These are phyloP conservation scores for Hipposideros armiger DNA, from an alignment of 2,113 vertebrate genomes.

Conservation along the genomic window DNA sequence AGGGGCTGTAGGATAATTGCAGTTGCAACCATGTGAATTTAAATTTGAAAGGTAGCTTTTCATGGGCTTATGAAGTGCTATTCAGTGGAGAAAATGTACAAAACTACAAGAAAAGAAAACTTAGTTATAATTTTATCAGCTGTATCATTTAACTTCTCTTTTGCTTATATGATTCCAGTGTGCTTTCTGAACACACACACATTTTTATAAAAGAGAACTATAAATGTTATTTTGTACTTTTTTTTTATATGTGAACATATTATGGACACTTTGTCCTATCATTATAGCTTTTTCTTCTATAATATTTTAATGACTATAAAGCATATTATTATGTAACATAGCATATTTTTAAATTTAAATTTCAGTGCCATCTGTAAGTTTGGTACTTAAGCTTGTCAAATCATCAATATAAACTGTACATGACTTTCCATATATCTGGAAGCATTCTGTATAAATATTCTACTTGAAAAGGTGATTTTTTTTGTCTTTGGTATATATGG, in stretches of 20 bases:
- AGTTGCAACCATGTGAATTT: slow-evolving; percentile 30
- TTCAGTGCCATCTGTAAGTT: neutral
- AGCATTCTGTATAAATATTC: neutral
- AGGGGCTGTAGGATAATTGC: neutral
- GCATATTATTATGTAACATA: neutral
- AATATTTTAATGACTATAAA: slow-evolving; percentile 10
- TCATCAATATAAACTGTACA: neutral
- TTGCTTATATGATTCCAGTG: slow-evolving; percentile 35
- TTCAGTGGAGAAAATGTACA: slow-evolving; percentile 15
- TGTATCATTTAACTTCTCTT: slow-evolving; percentile 25
- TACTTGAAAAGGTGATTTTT: neutral
- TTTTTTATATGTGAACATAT: slow-evolving; percentile 11
- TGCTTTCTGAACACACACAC: neutral
- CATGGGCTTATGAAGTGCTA: neutral
- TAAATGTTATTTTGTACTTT: neutral
- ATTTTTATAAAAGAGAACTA: slow-evolving; percentile 30
- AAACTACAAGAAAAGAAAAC: slow-evolving; percentile 5
- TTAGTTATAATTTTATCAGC: slow-evolving; percentile 42
- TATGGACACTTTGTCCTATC: neutral
- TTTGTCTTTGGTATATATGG: neutral
- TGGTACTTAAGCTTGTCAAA: slow-evolving; percentile 22
- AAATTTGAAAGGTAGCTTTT: slow-evolving; percentile 10
- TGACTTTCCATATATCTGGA: slow-evolving; percentile 24
- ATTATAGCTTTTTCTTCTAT: neutral
- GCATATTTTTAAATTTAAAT: slow-evolving; percentile 50